These are phyloP conservation scores for Drosophila trichaetosa DNA, from an alignment of 2,888 invertebrate genomes.

Conservation along the genomic window DNA sequence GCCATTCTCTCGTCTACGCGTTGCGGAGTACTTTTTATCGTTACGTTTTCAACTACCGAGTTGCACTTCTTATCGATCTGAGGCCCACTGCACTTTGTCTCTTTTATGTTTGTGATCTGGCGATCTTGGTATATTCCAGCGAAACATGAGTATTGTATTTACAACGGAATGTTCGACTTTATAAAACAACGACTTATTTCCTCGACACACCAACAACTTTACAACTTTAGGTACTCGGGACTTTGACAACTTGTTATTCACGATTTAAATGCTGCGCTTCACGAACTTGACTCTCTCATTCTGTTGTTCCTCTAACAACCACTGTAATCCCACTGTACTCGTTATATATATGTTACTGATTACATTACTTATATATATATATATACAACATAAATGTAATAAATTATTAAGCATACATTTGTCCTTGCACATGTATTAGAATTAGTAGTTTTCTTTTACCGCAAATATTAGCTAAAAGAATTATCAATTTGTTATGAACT, in stretches of 20 bases:
- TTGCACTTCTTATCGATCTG: background rate
- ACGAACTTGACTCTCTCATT: too few relatives aligned
- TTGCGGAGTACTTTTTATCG: background rate
- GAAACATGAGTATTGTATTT: too few relatives aligned
- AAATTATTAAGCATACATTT: background rate
- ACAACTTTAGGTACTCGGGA: too few relatives aligned
- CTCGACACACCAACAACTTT: too few relatives aligned
- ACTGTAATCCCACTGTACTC: too few relatives aligned
- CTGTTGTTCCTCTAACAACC: too few relatives aligned
- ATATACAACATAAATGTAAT: background rate
- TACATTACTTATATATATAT: background rate
- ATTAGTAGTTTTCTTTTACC: background rate
- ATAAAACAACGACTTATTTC: too few relatives aligned
- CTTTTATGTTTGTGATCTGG: background rate
- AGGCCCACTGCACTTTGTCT: background rate
- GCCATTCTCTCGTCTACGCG: background rate
- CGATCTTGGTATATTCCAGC: background rate
- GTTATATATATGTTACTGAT: too few relatives aligned
- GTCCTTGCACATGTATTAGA: background rate
- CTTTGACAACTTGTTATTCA: too few relatives aligned
- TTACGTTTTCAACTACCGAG: background rate
- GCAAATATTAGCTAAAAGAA: background rate
- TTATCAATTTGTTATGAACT: constrained; percentile 41
- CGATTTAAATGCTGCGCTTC: too few relatives aligned
- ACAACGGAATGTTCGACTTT: too few relatives aligned